Conservation (phyloP, 2,113 vertebrate species). For the Seriola quinqueradiata region DNA sequence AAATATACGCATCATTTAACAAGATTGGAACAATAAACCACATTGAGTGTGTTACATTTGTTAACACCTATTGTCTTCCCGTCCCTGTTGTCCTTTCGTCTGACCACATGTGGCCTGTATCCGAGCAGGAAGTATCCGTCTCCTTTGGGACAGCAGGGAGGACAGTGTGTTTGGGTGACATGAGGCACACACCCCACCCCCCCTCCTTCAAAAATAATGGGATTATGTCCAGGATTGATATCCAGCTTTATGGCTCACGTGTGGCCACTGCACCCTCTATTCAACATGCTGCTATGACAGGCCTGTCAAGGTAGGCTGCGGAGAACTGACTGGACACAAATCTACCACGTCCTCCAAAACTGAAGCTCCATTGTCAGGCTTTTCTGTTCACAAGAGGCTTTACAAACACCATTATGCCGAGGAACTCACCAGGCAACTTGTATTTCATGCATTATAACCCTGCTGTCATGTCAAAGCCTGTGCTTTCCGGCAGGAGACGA, state of each 20-base stretch:
- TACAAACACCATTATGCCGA: conserved; percentile 59
- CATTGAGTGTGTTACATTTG: background rate
- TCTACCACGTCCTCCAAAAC: conserved; percentile 51
- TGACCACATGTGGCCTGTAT: conserved; percentile 32
- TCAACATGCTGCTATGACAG: conserved; percentile 46
- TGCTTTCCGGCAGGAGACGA: conserved; percentile 15
- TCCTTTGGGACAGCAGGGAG: conserved; percentile 44
- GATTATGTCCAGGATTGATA: conserved; percentile 74
- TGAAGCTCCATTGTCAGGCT: conserved; percentile 58
- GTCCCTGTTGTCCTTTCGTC: background rate
- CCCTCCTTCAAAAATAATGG: conserved; percentile 69
- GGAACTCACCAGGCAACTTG: conserved; percentile 60
- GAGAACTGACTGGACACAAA: conserved; percentile 58
- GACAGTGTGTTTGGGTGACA: conserved; percentile 52
- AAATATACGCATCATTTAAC: background rate
- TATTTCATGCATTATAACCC: conserved; percentile 21
- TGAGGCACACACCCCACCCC: conserved; percentile 29
- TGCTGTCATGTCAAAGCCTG: conserved; percentile 22
- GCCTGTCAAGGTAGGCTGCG: conserved; percentile 39
- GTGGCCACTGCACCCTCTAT: conserved; percentile 50
- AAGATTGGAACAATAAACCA: background rate
- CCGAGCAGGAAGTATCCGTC: conserved; percentile 48
- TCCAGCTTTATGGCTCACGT: conserved; percentile 68
- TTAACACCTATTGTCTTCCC: background rate
- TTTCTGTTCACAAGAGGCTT: conserved; percentile 47